These are phyloP conservation scores for Cordilura impudica DNA, from an alignment of 2,888 invertebrate genomes.

Conservation along the genomic window DNA sequence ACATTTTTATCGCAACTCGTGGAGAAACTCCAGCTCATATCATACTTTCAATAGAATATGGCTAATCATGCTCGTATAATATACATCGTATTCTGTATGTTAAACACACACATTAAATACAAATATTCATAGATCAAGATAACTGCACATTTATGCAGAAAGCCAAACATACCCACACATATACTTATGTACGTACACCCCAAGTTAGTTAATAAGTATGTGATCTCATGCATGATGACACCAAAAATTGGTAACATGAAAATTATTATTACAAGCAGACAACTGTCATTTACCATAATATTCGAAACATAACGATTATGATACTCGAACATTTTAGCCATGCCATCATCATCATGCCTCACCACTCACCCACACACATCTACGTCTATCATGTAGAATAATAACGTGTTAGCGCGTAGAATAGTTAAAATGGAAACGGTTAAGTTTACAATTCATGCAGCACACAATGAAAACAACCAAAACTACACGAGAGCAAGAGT, in stretches of 20 bases:
- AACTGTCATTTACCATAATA: constrained; percentile 65
- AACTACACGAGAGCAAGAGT: neutral
- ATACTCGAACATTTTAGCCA: constrained; percentile 57
- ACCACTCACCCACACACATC: neutral
- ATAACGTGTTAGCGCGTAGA: neutral
- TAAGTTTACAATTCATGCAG: neutral
- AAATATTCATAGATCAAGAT: neutral
- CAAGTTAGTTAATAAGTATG: neutral
- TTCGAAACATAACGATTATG: constrained; percentile 65
- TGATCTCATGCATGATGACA: neutral
- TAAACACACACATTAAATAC: neutral
- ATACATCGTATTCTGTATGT: neutral
- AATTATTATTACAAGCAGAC: constrained; percentile 65
- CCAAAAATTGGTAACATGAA: constrained; percentile 54
- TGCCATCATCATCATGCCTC: neutral
- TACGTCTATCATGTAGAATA: neutral
- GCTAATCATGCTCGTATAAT: neutral
- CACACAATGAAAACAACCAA: neutral
- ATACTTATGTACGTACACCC: neutral
- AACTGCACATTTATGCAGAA: neutral
- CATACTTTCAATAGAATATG: neutral
- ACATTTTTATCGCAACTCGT: neutral
- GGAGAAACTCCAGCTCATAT: neutral
- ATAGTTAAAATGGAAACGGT: neutral
- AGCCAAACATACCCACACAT: neutral